Evolutionary conservation across 2,888 invertebrate species (phyloP).

Genomic region (Drosophila acutilabella): DNA sequence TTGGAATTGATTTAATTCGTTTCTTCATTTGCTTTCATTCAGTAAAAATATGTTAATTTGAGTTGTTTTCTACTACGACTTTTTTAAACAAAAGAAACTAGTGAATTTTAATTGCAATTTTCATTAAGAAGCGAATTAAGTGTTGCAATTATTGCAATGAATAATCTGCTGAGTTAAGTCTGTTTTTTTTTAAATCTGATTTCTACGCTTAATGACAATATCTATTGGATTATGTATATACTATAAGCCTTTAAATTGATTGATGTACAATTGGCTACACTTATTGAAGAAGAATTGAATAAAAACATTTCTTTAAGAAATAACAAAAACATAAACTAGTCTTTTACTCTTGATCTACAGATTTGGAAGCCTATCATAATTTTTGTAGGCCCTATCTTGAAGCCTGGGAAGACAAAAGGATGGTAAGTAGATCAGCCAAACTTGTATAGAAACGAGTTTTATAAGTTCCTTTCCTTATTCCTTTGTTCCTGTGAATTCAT

Average conservation of each 20-base stretch:
- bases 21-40: conserved; percentile 22
- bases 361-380: too few species aligned
- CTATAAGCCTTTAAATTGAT: neutral
- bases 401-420: too few species aligned
- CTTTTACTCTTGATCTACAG: too few species aligned
- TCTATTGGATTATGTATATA: neutral
- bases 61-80: neutral
- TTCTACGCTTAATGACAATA: conserved; percentile 1
- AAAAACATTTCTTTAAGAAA: too few species aligned
- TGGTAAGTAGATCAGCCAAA: too few species aligned
- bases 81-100: neutral
- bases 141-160: neutral
- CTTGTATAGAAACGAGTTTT: too few species aligned
- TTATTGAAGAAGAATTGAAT: neutral
- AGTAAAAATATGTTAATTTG: conserved; percentile 27
- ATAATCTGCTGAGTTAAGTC: neutral
- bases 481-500: neutral
- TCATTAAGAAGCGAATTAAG: neutral
- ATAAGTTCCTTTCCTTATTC: too few species aligned
- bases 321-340: too few species aligned
- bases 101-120: neutral
- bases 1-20: conserved; percentile 15
- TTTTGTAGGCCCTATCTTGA: too few species aligned
- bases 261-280: neutral
- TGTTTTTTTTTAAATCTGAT: neutral